Base-by-base conservation (phyloP, 2,113 vertebrate genomes). In the Pluvialis apricaria region DNA sequence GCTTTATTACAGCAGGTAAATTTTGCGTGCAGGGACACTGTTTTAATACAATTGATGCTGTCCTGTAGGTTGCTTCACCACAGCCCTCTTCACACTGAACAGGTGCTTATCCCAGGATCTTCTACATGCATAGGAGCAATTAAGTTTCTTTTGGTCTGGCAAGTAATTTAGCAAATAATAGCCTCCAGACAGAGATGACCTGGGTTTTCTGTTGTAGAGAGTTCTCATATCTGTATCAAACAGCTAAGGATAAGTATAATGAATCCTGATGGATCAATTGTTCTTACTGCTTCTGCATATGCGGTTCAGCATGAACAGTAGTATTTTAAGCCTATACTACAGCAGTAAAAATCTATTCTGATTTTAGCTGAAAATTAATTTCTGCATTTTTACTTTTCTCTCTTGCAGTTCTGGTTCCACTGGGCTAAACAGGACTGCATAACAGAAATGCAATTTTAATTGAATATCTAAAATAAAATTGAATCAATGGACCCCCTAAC, bases 91-190 rank as follows among this genome's bases (percentile, higher is more conserved):
- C 49, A 47, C 13, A 49, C 11, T 11, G 45, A 85, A 76, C 81
- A 49, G 38, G 15, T 75, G 52, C 58, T 57, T 82, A 40, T 68
- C 25, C n/a, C 34, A 47, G 69, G 77, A 92, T 96, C 92, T 97
- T 73, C 60, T 93, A 82, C 91, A 90, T 78, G 66, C 5, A 20
- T 26, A 66, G 40, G 31, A 96, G 61, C 65, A 77, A 90, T 92
- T 85, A 72, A 75, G 19, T 87, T 95, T 88, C 40, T 83, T 88
- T 94, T 42, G 10, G 72, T 94, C 81, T 96, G 71, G 79, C 86
- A 78, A 82, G 79, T 92, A 94, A 94, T 93, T 96, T 92, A 96
- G 55, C 75, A 93, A 97, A 86, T 86, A 92, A 49, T n/a, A 92
- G 64, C 86, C 52, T 96, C 31, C 45, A 64, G 82, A 90, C 81